phyloP scores from a whole-genome alignment of 1,140 invertebrate species.

The Drosophila ficusphila region DNA sequence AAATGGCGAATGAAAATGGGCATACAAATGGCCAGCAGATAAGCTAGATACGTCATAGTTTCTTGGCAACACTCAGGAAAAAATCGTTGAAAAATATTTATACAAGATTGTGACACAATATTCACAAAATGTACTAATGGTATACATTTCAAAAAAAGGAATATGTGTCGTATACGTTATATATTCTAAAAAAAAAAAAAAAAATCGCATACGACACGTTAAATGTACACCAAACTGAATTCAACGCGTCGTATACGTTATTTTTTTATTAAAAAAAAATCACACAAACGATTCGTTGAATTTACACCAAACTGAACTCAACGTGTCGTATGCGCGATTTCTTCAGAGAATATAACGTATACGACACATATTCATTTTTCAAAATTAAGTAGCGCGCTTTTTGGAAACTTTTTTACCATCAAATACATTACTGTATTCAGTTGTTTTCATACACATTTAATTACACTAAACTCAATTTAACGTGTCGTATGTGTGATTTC shows the following conservation, averaged over 20 bases:
- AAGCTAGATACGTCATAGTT: slow-evolving; percentile 33
- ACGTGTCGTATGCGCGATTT: not conserved
- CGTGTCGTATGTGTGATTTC: no score
- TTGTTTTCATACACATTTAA: no score
- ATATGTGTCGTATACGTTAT: not conserved
- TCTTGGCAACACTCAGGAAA: slow-evolving; percentile 3
- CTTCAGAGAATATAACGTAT: not conserved
- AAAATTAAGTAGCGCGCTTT: not conserved
- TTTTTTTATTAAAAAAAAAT: not conserved
- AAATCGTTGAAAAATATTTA: not conserved
- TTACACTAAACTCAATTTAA: no score
- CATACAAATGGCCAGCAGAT: slow-evolving; percentile 13
- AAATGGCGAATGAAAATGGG: slow-evolving; percentile 41
- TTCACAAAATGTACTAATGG: not conserved
- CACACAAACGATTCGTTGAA: no score
- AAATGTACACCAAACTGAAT: no score
- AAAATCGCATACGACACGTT: no score
- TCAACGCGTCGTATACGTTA: no score
- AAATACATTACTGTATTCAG: not conserved
- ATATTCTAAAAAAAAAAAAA: no score
- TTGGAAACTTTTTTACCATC: no score
- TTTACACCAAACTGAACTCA: no score
- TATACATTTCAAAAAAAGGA: not conserved
- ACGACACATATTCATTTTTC: not conserved
- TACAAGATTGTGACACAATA: no score